phyloP scores from a whole-genome alignment of 2,797 vertebrate species.

The Chrysocyon brachyurus region DNA sequence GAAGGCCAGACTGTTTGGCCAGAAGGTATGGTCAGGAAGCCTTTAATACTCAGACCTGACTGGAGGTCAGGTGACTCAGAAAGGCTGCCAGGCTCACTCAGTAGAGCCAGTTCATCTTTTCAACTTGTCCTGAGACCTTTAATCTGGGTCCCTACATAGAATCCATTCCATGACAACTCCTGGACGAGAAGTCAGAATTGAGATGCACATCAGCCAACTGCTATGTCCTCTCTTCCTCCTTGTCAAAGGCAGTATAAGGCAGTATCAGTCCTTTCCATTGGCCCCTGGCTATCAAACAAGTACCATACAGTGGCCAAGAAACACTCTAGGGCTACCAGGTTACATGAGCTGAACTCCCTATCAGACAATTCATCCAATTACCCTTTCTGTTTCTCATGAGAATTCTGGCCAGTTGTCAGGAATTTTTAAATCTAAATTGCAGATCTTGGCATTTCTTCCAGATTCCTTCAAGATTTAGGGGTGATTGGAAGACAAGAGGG shows the following conservation, averaged over 20 bases:
- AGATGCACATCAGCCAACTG: neutral
- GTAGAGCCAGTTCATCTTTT: neutral
- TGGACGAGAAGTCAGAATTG: neutral
- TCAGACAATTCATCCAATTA: neutral
- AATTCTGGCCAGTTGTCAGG: neutral
- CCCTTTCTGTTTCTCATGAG: neutral
- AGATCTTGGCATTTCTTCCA: neutral
- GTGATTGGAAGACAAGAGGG: neutral
- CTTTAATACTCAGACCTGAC: neutral
- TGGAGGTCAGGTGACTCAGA: neutral
- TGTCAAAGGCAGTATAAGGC: neutral
- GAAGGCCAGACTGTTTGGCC: neutral
- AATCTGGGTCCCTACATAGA: neutral
- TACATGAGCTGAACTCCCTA: neutral
- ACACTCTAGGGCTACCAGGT: neutral
- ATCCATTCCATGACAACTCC: neutral
- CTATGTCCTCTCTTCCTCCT: neutral
- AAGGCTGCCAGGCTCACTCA: neutral
- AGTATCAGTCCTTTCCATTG: neutral
- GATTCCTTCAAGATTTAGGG: neutral
- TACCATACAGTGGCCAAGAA: neutral
- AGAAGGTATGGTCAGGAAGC: neutral
- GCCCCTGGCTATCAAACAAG: neutral
- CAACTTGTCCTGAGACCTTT: constrained; percentile 15
- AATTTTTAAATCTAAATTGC: constrained; percentile 30